Evolutionary conservation across 2,797 vertebrate genomes (phyloP).

Genomic region (Crenuchus spilurus): DNA sequence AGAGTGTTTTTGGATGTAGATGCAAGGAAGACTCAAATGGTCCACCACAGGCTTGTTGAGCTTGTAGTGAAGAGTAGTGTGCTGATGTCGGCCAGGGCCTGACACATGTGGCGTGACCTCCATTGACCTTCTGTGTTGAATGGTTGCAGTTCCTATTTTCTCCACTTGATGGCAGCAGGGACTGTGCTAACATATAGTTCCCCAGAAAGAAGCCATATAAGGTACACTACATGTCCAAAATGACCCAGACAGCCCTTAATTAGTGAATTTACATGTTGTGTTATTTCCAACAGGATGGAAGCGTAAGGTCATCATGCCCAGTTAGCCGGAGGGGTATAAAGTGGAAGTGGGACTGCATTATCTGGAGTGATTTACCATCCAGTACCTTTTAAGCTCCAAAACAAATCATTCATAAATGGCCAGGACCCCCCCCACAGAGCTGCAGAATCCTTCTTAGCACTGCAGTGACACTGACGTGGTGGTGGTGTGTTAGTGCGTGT

Average conservation of each 20-base stretch:
- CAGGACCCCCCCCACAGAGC: too few relatives aligned
- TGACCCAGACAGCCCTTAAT: too few relatives aligned
- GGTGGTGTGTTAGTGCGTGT: too few relatives aligned
- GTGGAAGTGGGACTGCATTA: neutral
- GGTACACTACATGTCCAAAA: too few relatives aligned
- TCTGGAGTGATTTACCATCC: neutral
- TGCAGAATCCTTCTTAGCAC: too few relatives aligned
- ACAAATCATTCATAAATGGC: too few relatives aligned
- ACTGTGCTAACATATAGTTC: neutral
- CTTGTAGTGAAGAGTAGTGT: neutral
- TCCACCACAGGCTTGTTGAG: neutral
- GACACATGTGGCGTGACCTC: neutral
- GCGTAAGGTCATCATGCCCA: neutral
- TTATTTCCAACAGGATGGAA: neutral
- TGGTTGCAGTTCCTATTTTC: slow-evolving; percentile 15
- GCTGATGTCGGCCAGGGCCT: neutral
- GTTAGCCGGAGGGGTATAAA: too few relatives aligned
- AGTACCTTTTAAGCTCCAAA: neutral
- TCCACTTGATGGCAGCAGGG: slow-evolving; percentile 62
- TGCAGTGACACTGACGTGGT: too few relatives aligned
- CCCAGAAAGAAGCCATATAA: neutral
- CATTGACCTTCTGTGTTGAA: slow-evolving; percentile 16
- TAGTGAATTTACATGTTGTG: too few relatives aligned
- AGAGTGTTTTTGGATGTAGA: neutral
- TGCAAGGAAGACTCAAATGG: neutral